Percentiles rank a stretch among this genome's conserved stretches.
phyloP scores from a whole-genome alignment of 2,113 vertebrate species.

The Sorex fumeus region DNA sequence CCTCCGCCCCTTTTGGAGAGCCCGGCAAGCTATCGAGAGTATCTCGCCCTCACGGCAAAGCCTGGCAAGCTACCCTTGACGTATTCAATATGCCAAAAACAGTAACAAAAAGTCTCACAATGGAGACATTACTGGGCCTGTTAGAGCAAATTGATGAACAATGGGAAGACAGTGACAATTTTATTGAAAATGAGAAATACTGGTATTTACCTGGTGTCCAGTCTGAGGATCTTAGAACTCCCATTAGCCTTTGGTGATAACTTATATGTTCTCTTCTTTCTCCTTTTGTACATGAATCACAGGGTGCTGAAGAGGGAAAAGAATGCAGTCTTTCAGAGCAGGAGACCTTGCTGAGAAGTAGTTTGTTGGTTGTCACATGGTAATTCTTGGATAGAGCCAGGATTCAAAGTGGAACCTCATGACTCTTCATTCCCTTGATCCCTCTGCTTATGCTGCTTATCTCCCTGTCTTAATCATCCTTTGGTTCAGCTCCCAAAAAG shows the following conservation, averaged over 20 bases:
- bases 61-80: no score
- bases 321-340: slow-evolving; percentile 38
- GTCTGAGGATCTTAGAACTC: not conserved
- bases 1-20: no score
- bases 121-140: no score
- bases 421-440: slow-evolving; percentile 66
- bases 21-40: no score
- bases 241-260: not conserved
- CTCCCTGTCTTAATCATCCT: slow-evolving; percentile 74
- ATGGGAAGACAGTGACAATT: no score
- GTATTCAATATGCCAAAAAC: no score
- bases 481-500: slow-evolving; percentile 74
- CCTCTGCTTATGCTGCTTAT: slow-evolving; percentile 24
- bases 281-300: slow-evolving; percentile 1
- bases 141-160: no score
- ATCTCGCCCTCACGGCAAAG: no score
- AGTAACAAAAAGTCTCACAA: no score
- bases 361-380: slow-evolving; percentile 66
- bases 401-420: slow-evolving; percentile 75
- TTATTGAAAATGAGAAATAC: not conserved
- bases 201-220: slow-evolving; percentile 1
- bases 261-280: not conserved
- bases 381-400: slow-evolving; percentile 71
- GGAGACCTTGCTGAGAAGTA: slow-evolving; percentile 33
- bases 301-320: slow-evolving; percentile 6